A percentile compares a stretch with the other conserved stretches of the same genome.
Evolutionary conservation across 2,888 invertebrate species (phyloP).

Genomic region (Adineta ricciae): DNA sequence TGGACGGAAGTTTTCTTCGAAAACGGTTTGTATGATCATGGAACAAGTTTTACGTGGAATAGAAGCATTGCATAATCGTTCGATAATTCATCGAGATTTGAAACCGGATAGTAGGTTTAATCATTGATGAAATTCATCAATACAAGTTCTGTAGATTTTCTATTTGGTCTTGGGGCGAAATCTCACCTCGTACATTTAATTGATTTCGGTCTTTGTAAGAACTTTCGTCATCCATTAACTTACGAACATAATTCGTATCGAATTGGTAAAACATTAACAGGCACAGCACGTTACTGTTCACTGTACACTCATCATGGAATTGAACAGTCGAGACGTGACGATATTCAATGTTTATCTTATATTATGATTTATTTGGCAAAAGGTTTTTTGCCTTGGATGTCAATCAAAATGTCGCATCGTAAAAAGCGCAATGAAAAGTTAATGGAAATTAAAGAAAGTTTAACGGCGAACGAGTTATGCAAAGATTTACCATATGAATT

Average conservation of each 20-base stretch:
- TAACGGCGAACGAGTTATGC: conserved; percentile 1
- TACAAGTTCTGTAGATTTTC: conserved; percentile 15
- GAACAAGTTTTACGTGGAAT: conserved; percentile 30
- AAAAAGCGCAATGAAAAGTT: conserved; percentile 32
- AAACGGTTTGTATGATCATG: conserved; percentile 22
- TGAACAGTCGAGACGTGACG: conserved; percentile 33
- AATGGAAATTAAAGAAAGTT: conserved; percentile 26
- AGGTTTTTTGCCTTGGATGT: conserved; percentile 33
- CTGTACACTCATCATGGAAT: conserved; percentile 28
- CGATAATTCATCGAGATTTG: conserved; percentile 31
- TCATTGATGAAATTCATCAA: not conserved
- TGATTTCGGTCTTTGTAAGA: conserved; percentile 34
- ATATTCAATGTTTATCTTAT: conserved; percentile 29
- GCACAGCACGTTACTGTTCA: conserved; percentile 32
- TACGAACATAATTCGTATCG: conserved; percentile 25
- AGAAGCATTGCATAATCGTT: conserved; percentile 25
- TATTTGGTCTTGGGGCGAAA: conserved; percentile 28
- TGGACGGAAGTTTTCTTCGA: conserved; percentile 23
- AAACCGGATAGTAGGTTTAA: conserved; percentile 26
- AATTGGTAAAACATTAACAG: conserved; percentile 31
- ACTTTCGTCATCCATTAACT: conserved; percentile 32
- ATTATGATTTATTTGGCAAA: conserved; percentile 33
- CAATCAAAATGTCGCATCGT: conserved; percentile 27
- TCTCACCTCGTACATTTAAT: conserved; percentile 29
- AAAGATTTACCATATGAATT: conserved; percentile 24